Evolutionary conservation across 2,113 vertebrate species (phyloP), one percentile per base, ranked within the genome.

Genomic region (Perca flavescens): DNA sequence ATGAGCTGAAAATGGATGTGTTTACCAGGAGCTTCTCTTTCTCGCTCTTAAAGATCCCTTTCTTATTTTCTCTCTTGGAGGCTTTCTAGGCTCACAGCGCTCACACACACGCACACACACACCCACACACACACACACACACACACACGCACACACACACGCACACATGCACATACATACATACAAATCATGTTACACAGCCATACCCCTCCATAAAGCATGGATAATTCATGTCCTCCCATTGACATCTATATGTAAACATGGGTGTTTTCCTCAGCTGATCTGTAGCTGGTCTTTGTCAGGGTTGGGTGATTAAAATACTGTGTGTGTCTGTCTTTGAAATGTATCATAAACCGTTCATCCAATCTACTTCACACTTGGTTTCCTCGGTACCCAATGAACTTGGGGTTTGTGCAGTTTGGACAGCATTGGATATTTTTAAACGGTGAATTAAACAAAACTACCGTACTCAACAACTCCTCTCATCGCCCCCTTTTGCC

Each of bases 181-280:
- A 65, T 57, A 73, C n/a, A 77, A 52, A 57, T 47, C 40, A 40
- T 53, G 77, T 56, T 80, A 56, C 77, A 57, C 50, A 79, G 74
- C 58, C 49, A 62, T 75, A 74, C 43, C 77, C 25, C 68, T 79
- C 40, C 83, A 77, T 82, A 79, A 63, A 77, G 75, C 82, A 82
- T 94, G 65, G 78, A 91, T 92, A 89, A 91, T 92, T 90, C 65
- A 93, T 86, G 85, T 84, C 62, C 77, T 81, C 82, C 87, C 73
- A 62, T 88, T 88, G 88, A 91, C 84, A 83, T 82, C 81, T 84
- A 47, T 84, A 47, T 90, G 90, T 90, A 91, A 91, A 92, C 90
- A 88, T 5, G 54, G 76, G 71, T 40, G 64, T 87, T 87, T 86
- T 73, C 71, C 54, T 63, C 69, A 62, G 82, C 84, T 74, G 61